Percentiles rank a stretch among this genome's conserved stretches.
Evolutionary conservation across 2,797 vertebrate species (phyloP).

Genomic region (Rhinatrema bivittatum): DNA sequence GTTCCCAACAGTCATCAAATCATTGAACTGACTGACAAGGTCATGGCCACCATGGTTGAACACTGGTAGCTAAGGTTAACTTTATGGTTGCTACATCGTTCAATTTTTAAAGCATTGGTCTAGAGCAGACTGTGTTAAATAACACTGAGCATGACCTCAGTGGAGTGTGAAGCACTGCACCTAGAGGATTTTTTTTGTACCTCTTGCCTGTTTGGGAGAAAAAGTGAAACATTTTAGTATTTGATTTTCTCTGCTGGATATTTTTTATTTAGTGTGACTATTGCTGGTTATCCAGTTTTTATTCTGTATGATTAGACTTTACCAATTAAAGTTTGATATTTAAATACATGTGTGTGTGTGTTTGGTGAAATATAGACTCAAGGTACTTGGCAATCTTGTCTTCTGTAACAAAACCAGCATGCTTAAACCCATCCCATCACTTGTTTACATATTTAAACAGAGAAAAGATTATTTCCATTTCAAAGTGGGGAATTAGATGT

Average conservation of each 20-base stretch:
- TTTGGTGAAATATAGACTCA: too few species aligned
- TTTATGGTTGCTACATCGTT: too few species aligned
- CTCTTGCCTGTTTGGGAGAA: slow-evolving; percentile 46
- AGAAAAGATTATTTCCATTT: neutral
- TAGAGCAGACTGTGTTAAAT: slow-evolving; percentile 13
- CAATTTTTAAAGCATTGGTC: slow-evolving; percentile 13
- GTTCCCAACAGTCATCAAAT: too few species aligned
- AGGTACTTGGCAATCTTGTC: too few species aligned
- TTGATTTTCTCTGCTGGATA: slow-evolving; percentile 59
- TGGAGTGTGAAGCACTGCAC: slow-evolving; percentile 38
- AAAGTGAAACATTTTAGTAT: slow-evolving; percentile 48
- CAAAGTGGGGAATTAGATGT: too few species aligned
- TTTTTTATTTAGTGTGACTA: slow-evolving; percentile 58
- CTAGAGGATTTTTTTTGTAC: slow-evolving; percentile 47
- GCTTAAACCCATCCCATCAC: too few species aligned
- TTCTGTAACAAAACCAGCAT: too few species aligned
- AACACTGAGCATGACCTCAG: slow-evolving; percentile 35
- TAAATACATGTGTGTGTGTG: slow-evolving; percentile 32
- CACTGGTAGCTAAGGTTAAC: too few species aligned
- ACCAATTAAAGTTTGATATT: slow-evolving; percentile 66
- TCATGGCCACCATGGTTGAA: too few species aligned
- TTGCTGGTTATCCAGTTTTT: slow-evolving; percentile 56
- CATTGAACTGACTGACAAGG: too few species aligned
- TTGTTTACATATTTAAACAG: neutral
- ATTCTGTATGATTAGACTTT: slow-evolving; percentile 60